Base-by-base conservation (phyloP, 2,797 vertebrate genomes). In the Peromyscus attwateri region DNA sequence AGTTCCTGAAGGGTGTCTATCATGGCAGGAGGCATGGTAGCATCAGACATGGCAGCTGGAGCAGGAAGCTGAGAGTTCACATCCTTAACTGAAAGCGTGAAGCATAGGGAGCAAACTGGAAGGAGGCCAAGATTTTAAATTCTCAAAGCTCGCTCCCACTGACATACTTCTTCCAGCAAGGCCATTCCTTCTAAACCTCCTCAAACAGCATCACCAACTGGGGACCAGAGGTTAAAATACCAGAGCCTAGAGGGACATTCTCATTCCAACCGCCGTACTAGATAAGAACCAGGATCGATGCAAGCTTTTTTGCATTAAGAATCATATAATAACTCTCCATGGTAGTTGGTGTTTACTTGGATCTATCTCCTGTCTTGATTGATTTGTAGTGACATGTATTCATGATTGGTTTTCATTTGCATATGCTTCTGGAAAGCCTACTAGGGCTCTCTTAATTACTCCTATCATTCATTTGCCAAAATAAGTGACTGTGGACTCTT, bases 401-500 rank as follows among this genome's bases (percentile, higher is more conserved):
- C 27, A 89, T 75, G 87, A 76, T 60, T 43, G 27, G 11, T 3
- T 77, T 68, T 49, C 10, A n/a, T 31, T 60, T 68, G 40, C 49
- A 2, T n/a, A 17, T n/a, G 29, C 27, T 57, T n/a, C 57, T 25
- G 27, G 4, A 73, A 57, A 66, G 31, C n/a, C n/a, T 91, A 0
- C 10, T 52, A 31, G 13, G 40, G 70, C 64, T 93, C 73, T 66
- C n/a, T 81, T 77, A 77, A 17, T 76, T 81, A 93, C 16, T 43
- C n/a, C n/a, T 84, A 4, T 40, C 71, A 64, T 27, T 76, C 46
- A 79, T 75, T 92, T 75, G 31, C 31, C 79, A 85, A 64, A 62
- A n/a, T 57, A 92, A 76, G 21, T 84, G 93, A 91, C 83, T n/a
- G 49, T 57, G 73, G 49, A 64, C 34, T 80, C 43, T 68, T 88